A percentile compares a stretch with the other conserved stretches of the same genome.
Conservation (phyloP, 2,888 invertebrate species). For the Craniophora ligustri region DNA sequence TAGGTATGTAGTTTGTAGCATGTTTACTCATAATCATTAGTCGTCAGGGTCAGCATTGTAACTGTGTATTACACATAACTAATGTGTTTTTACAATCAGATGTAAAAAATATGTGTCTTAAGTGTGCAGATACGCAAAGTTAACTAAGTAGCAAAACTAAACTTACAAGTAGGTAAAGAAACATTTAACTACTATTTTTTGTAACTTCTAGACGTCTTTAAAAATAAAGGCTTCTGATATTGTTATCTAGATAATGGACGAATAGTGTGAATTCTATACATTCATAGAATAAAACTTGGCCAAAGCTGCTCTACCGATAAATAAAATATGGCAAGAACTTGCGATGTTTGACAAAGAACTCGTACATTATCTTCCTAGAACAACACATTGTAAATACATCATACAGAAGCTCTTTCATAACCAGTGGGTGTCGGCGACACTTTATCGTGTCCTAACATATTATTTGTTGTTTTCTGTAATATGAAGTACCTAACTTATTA, state of each 20-base stretch:
- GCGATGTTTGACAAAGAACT: constrained; percentile 64
- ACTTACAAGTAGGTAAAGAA: no score
- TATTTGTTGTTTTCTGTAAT: constrained; percentile 32
- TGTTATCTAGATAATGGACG: constrained; percentile 29
- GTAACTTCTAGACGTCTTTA: no score
- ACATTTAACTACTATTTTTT: no score
- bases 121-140: not conserved
- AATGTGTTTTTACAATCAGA: constrained; percentile 9
- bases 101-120: constrained; percentile 3
- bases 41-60: constrained; percentile 65
- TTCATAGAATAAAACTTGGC: constrained; percentile 53
- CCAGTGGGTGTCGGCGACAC: constrained; percentile 42
- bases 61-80: constrained; percentile 16
- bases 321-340: constrained; percentile 47
- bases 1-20: constrained; percentile 68
- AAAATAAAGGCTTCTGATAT: constrained; percentile 22
- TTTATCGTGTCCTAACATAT: constrained; percentile 52
- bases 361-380: constrained; percentile 75
- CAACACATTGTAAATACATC: constrained; percentile 64
- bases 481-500: not conserved
- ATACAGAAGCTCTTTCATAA: constrained; percentile 67
- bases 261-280: constrained; percentile 29
- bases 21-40: constrained; percentile 69
- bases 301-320: constrained; percentile 54
- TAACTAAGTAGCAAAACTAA: not conserved